These are phyloP conservation scores for Phyllotis vaccarum DNA, from an alignment of 2,797 vertebrate species.

Conservation along the genomic window DNA sequence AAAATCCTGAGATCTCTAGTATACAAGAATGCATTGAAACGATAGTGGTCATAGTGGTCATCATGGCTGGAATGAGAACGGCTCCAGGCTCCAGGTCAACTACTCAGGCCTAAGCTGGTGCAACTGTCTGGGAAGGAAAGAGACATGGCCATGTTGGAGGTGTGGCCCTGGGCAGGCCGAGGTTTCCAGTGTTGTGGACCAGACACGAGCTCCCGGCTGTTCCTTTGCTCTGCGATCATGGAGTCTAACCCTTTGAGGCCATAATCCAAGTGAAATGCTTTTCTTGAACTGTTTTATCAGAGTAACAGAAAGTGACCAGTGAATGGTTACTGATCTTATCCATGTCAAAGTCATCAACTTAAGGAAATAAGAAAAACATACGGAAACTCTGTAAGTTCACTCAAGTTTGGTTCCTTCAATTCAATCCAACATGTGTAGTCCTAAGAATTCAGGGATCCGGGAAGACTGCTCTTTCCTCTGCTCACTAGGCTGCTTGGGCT, in stretches of 20 bases:
- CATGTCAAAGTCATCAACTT: constrained; percentile 29
- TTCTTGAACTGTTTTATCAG: background rate
- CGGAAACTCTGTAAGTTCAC: background rate
- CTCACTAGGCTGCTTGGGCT: background rate
- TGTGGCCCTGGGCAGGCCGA: background rate
- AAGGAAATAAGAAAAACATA: constrained; percentile 39
- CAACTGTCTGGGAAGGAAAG: background rate
- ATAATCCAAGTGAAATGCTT: background rate
- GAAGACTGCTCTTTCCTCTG: background rate
- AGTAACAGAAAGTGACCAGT: background rate
- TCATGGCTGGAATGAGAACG: background rate
- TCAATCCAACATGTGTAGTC: background rate
- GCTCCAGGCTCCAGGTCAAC: too few species aligned
- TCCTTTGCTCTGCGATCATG: background rate
- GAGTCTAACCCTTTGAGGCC: background rate
- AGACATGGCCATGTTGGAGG: background rate
- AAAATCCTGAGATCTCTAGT: constrained; percentile 42
- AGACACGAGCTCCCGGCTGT: background rate
- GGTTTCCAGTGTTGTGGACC: background rate
- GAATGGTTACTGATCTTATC: background rate
- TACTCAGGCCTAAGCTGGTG: too few species aligned
- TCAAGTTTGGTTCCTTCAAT: background rate
- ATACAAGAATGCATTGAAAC: constrained; percentile 17
- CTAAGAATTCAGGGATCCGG: constrained; percentile 1
- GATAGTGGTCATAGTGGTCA: background rate